These are phyloP conservation scores for Rhabdomys dilectus DNA, from an alignment of 2,113 vertebrate genomes.

Conservation along the genomic window DNA sequence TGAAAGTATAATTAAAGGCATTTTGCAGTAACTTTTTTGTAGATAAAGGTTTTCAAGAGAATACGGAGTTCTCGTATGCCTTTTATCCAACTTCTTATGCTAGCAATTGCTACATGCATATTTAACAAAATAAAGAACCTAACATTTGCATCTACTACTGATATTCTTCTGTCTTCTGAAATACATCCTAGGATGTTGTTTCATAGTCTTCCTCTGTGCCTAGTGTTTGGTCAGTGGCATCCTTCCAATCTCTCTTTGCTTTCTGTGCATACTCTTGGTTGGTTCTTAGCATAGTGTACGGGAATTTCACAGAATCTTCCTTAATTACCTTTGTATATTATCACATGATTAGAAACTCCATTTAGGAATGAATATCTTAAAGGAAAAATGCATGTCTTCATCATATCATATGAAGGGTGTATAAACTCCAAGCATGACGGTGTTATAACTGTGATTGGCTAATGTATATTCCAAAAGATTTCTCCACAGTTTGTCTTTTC, in stretches of 20 bases:
- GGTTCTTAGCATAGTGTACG: not conserved
- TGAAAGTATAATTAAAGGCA: not conserved
- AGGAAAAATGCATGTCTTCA: not conserved
- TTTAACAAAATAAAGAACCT: not conserved
- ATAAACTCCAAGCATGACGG: not conserved
- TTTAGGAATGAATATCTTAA: not conserved
- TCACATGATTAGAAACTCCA: not conserved
- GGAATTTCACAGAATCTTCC: not conserved
- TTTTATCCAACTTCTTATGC: not conserved
- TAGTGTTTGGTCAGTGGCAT: not conserved
- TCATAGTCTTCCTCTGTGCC: not conserved
- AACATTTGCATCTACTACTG: not conserved
- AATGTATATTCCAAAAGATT: not conserved
- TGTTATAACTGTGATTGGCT: not conserved
- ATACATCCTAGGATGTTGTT: not conserved
- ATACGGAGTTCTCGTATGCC: not conserved
- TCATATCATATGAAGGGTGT: not conserved
- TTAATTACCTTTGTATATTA: slow-evolving; percentile 14
- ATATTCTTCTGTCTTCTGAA: not conserved
- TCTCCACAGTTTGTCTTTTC: not conserved
- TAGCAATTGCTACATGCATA: not conserved
- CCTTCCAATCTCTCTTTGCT: not conserved
- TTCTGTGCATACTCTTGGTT: not conserved
- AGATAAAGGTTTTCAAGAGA: slow-evolving; percentile 18
- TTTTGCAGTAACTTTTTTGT: slow-evolving; percentile 53